phyloP scores from a whole-genome alignment of 2,797 vertebrate genomes.

The Erethizon dorsatum region DNA sequence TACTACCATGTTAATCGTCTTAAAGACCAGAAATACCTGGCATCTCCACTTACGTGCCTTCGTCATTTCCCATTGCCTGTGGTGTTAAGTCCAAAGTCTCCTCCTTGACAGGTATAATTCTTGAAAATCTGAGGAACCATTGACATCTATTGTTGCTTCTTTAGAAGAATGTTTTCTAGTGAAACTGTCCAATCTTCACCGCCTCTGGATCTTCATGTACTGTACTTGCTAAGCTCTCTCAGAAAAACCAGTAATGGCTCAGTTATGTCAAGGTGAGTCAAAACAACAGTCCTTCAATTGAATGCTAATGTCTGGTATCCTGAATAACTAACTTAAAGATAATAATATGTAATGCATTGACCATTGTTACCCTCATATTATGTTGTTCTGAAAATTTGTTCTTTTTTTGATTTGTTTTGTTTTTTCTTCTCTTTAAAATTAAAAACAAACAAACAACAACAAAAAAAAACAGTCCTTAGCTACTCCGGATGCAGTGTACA shows the following conservation, averaged over 20 bases:
- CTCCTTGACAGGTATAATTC: not conserved
- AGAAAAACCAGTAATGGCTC: not conserved
- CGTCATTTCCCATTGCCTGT: not conserved
- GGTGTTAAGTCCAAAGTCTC: not conserved
- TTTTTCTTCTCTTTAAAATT: no score
- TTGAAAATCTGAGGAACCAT: not conserved
- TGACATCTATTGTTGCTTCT: not conserved
- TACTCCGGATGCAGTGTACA: not conserved
- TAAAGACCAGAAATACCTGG: not conserved
- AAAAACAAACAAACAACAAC: no score
- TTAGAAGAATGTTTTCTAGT: not conserved
- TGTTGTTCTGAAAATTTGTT: no score
- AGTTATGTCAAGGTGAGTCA: not conserved
- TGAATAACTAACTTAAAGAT: no score
- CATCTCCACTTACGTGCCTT: not conserved
- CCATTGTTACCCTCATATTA: no score
- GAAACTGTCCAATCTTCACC: not conserved
- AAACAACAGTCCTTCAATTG: not conserved
- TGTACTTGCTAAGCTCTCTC: not conserved
- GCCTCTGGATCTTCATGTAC: not conserved
- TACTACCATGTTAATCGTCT: not conserved
- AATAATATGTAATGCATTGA: no score
- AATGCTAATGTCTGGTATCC: no score
- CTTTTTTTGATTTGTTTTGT: no score
- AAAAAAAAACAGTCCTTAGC: not conserved